Conservation (phyloP, 2,113 vertebrate species). For the Pseudopipra pipra region DNA sequence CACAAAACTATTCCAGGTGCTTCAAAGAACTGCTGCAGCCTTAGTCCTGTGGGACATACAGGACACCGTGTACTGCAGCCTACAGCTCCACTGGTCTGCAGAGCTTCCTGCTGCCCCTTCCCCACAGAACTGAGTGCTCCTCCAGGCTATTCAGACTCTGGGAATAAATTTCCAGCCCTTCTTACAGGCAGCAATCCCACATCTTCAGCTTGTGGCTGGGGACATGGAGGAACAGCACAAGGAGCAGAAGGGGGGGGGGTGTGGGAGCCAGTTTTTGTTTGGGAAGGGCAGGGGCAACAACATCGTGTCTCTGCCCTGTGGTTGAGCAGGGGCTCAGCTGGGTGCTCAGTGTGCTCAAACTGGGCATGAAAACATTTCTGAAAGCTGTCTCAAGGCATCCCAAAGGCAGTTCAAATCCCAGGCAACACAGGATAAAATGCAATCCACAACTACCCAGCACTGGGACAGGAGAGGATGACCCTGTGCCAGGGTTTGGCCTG, state of each 20-base stretch:
- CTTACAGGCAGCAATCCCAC: neutral
- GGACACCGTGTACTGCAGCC: neutral
- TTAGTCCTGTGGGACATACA: neutral
- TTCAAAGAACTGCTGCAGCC: neutral
- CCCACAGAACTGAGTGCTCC: neutral
- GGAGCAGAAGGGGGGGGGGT: neutral
- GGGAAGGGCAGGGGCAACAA: neutral
- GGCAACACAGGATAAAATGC: neutral
- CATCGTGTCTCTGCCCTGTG: fast-evolving
- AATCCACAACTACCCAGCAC: neutral
- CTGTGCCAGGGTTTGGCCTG: neutral
- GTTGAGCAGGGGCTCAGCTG: neutral
- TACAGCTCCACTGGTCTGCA: neutral
- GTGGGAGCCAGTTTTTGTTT: neutral
- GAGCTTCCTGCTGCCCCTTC: neutral
- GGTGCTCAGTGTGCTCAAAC: neutral
- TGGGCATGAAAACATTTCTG: neutral
- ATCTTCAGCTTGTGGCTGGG: neutral
- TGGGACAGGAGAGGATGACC: neutral
- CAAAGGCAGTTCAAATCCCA: neutral
- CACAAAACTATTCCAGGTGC: neutral
- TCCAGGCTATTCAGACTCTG: neutral
- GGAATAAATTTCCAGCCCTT: neutral
- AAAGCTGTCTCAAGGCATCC: neutral
- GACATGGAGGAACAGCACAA: neutral